Conservation (phyloP, 2,113 vertebrate genomes). For the Leptobrachium leishanense region DNA sequence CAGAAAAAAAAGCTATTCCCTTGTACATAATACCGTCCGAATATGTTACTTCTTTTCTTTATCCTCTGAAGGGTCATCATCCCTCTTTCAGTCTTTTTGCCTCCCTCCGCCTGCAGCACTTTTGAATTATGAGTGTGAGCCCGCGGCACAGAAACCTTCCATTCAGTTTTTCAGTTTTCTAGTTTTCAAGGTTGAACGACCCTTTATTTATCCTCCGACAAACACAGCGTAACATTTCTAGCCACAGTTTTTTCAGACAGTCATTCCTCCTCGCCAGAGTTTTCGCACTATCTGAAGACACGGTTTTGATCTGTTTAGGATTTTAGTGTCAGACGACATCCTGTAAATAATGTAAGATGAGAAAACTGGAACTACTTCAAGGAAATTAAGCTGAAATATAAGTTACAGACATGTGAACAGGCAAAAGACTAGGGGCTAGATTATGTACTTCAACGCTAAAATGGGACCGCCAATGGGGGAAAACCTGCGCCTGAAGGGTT, state of each 20-base stretch:
- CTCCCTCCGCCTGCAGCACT: background rate
- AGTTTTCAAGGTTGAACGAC: constrained; percentile 33
- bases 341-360: background rate
- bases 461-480: no score
- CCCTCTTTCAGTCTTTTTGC: background rate
- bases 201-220: constrained; percentile 19
- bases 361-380: no score
- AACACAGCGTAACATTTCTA: background rate
- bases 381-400: no score
- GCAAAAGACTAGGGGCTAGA: no score
- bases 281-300: background rate
- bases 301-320: background rate
- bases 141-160: constrained; percentile 27
- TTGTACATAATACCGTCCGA: background rate
- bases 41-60: background rate
- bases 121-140: constrained; percentile 8
- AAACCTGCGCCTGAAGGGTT: no score
- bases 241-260: background rate
- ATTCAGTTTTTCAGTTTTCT: background rate
- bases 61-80: background rate
- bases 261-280: background rate
- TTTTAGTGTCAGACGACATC: background rate
- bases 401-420: no score
- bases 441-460: no score
- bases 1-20: background rate